Evolutionary conservation across 2,888 invertebrate species (phyloP), one percentile per base, ranked within the genome.

Genomic region (Tenthredo distinguenda): DNA sequence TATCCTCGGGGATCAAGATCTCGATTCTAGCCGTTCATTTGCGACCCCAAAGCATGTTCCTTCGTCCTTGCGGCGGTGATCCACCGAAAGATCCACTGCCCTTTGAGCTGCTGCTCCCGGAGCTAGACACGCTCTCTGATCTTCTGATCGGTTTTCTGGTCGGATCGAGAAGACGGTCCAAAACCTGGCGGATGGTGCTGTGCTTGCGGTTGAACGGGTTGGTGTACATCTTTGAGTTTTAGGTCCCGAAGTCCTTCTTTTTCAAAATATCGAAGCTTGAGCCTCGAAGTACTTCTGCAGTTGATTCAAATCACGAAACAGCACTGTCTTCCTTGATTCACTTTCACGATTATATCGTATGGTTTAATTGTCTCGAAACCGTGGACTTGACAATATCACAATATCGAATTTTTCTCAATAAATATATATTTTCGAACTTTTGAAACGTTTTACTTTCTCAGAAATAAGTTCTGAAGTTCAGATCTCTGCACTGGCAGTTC

Each of bases 141-240:
- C 93, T 89, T 15, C 90, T 89, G 72, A 93, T 92, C 3, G 92
- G 89, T 50, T 89, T 91, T 85, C 89, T 92, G 47, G 90, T 90
- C n/a, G 95, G 95, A 85, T 94, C 95, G 88, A 96, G 94, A 86
- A 96, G 94, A 86, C 95, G 95, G 91, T 96, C 96, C 90, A 96
- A 93, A 90, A 95, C 95, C 91, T 96, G 96, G 89, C 96, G 94
- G 91, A 96, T 94, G 85, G 95, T 95, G 21, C 96, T 96, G 92
- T 96, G 96, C 89, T 96, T 96, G 88, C 96, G 95, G 88, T 96
- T 96, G 91, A 96, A 96, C 84, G 96, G 96, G 92, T 96, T 96
- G 86, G 96, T 96, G 90, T 95, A 96, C 96, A 96, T 96, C 89
- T 93, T 94, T 12, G 5, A 5, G 10, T 43, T 26, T 43, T 21